phyloP scores from a whole-genome alignment of 2,113 vertebrate genomes.

The Pluvianellus socialis region DNA sequence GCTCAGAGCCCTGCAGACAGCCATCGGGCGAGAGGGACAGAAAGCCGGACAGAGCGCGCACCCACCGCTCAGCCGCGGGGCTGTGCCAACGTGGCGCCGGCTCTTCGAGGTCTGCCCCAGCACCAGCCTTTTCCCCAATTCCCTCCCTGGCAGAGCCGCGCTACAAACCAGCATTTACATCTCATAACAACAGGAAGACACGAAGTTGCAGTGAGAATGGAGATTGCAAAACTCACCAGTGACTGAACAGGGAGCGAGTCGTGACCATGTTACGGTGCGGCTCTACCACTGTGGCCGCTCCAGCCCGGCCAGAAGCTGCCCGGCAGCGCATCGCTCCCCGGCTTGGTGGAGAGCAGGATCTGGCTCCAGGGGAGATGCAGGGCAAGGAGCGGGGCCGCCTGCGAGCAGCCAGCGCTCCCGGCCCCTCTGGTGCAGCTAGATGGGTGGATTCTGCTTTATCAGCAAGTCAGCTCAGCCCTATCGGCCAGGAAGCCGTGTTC shows the following conservation, averaged over 20 bases:
- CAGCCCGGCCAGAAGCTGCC: neutral
- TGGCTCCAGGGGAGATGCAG: neutral
- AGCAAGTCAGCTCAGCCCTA: conserved; percentile 51
- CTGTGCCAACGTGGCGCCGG: accelerated
- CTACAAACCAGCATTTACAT: neutral
- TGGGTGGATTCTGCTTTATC: conserved; percentile 68
- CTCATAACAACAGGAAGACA: neutral
- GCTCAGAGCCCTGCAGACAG: neutral
- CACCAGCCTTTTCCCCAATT: conserved; percentile 14
- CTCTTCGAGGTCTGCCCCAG: neutral
- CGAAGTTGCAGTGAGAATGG: neutral
- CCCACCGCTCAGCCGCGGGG: too few species aligned
- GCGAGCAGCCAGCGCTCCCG: neutral
- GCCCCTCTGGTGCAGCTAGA: conserved; percentile 36
- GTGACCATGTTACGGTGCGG: neutral
- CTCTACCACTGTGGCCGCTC: neutral
- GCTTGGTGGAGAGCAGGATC: accelerated
- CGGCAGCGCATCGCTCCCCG: neutral
- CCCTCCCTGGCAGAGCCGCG: neutral
- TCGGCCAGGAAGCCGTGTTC: conserved; percentile 56
- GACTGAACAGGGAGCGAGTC: neutral
- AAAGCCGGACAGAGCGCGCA: neutral
- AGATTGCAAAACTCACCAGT: conserved; percentile 54
- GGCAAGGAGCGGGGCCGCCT: neutral
- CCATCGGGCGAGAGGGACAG: accelerated